These are phyloP conservation scores for Rousettus madagascariensis DNA, from an alignment of 2,797 vertebrate genomes.

Conservation along the genomic window DNA sequence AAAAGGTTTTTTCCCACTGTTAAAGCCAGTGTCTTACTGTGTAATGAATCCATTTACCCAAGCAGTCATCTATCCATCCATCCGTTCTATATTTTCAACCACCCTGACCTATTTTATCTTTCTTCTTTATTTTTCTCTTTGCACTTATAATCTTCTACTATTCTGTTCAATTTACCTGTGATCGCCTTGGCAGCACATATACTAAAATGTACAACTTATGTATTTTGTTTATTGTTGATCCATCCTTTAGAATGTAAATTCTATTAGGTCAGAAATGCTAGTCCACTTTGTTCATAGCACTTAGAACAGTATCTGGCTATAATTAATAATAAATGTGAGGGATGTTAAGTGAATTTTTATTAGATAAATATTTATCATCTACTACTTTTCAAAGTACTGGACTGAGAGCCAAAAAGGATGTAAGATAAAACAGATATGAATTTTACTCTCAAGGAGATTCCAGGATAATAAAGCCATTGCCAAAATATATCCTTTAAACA, in stretches of 20 bases:
- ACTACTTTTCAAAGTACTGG: neutral
- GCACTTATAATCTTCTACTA: neutral
- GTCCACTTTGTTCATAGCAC: neutral
- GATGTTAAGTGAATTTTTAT: neutral
- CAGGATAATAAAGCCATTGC: neutral
- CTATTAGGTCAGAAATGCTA: neutral
- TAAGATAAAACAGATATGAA: neutral
- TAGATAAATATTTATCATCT: slow-evolving; percentile 15
- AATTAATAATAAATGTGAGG: neutral
- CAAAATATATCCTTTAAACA: neutral
- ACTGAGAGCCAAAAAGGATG: neutral
- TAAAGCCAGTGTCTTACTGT: neutral
- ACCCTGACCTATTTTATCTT: neutral
- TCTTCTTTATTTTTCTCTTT: neutral
- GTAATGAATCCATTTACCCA: neutral
- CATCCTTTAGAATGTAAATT: slow-evolving; percentile 22
- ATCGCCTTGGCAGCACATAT: too few species aligned
- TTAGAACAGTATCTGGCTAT: neutral
- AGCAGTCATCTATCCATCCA: neutral
- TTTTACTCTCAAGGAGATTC: neutral
- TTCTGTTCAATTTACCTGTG: neutral
- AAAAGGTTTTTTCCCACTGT: neutral
- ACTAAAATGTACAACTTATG: too few species aligned
- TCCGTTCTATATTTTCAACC: neutral
- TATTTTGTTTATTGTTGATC: too few species aligned